phyloP scores from a whole-genome alignment of 2,797 vertebrate genomes.

The Adelosebastes latens region DNA sequence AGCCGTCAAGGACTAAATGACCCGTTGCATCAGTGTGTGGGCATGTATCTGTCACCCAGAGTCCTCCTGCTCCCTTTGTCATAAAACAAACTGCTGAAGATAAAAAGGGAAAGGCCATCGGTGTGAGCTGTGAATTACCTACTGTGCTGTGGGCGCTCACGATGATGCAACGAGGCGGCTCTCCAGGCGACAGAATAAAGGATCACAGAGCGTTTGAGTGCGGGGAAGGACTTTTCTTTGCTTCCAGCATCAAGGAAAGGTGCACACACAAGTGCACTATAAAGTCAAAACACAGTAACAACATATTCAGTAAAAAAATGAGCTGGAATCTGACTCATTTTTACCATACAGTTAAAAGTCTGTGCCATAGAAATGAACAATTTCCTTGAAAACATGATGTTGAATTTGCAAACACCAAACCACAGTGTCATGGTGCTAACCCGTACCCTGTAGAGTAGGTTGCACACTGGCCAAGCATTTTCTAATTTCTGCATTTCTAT shows the following conservation, averaged over 20 bases:
- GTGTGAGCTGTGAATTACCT: constrained; percentile 42
- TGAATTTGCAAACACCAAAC: too few species aligned
- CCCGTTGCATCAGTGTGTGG: constrained; percentile 23
- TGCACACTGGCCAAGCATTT: neutral
- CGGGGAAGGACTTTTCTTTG: neutral
- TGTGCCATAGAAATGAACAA: neutral
- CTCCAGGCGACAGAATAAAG: constrained; percentile 22
- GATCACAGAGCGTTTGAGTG: neutral
- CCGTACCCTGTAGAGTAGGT: neutral
- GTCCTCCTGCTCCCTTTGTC: constrained; percentile 46
- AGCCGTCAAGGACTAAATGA: constrained; percentile 15
- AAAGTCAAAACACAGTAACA: neutral
- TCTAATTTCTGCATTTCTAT: neutral
- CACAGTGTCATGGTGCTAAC: too few species aligned
- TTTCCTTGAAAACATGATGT: neutral
- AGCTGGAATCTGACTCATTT: neutral
- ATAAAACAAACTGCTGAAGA: constrained; percentile 49
- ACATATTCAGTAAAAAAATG: neutral
- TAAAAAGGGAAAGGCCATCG: constrained; percentile 44
- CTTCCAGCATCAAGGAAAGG: neutral
- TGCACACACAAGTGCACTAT: neutral
- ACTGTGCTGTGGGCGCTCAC: constrained; percentile 36
- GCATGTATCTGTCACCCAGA: constrained; percentile 5
- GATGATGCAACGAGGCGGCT: constrained; percentile 42
- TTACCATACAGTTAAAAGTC: neutral